These are phyloP conservation scores for Kuschelorhynchus macadamiae DNA, from an alignment of 2,888 invertebrate genomes.

Conservation along the genomic window DNA sequence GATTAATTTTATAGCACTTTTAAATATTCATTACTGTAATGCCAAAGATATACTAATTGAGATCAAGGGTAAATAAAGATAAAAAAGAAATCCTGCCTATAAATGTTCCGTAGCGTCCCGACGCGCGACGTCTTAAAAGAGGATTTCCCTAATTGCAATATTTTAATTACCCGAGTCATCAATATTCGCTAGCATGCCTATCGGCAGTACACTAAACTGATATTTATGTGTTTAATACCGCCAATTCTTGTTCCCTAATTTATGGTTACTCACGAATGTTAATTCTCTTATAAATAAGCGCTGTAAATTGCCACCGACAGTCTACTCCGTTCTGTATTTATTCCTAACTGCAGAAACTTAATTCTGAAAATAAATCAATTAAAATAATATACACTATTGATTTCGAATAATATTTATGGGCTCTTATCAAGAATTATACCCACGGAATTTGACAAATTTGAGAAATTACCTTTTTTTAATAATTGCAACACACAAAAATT, in stretches of 20 bases:
- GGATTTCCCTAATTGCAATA: constrained; percentile 62
- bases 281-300: constrained; percentile 30
- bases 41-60: too few relatives aligned
- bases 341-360: too few relatives aligned
- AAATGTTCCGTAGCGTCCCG: constrained; percentile 22
- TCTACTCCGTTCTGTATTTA: background rate
- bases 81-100: constrained; percentile 16
- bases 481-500: too few relatives aligned
- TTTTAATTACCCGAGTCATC: constrained; percentile 64
- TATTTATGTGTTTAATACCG: constrained; percentile 58
- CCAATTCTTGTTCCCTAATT: constrained; percentile 54
- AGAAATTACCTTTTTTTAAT: too few relatives aligned
- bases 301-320: constrained; percentile 12
- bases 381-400: too few relatives aligned
- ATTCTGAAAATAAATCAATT: too few relatives aligned
- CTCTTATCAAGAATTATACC: too few relatives aligned
- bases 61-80: background rate
- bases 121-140: constrained; percentile 47
- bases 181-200: constrained; percentile 57
- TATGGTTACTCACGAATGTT: constrained; percentile 54
- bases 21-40: too few relatives aligned
- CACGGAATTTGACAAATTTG: too few relatives aligned
- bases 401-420: too few relatives aligned
- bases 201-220: constrained; percentile 56
- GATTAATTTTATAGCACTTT: too few relatives aligned